phyloP scores from a whole-genome alignment of 2,113 vertebrate species.

The Lophotis ruficrista region DNA sequence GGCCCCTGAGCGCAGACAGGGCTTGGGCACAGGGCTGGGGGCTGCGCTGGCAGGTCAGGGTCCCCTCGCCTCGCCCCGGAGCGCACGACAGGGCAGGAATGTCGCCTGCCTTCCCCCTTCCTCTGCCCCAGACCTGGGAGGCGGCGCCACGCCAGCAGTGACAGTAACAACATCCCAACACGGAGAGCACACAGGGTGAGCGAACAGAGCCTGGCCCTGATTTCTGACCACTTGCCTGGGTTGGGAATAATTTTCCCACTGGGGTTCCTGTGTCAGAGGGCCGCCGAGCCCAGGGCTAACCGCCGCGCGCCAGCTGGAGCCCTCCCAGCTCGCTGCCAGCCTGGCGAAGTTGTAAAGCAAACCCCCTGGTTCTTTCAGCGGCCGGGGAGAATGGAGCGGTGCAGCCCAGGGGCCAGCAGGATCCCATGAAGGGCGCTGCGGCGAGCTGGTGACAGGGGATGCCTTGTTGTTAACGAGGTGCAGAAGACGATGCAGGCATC shows the following conservation, averaged over 20 bases:
- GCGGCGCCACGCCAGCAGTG: neutral
- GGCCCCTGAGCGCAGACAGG: neutral
- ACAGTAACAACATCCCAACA: neutral
- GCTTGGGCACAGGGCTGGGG: neutral
- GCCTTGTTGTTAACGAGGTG: conserved; percentile 2
- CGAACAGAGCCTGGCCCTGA: neutral
- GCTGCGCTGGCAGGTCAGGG: neutral
- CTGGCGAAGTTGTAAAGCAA: neutral
- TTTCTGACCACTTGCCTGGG: neutral
- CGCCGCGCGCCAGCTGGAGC: neutral
- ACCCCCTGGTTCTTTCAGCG: neutral
- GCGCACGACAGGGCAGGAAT: rapidly evolving
- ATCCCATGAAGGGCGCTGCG: neutral
- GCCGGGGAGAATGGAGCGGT: neutral
- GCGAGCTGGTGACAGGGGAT: neutral
- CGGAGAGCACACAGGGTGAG: neutral
- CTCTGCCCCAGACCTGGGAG: neutral
- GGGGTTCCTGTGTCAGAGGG: conserved; percentile 4
- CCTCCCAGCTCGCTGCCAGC: neutral
- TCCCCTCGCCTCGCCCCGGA: rapidly evolving
- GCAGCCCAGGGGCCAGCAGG: rapidly evolving
- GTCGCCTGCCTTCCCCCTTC: neutral
- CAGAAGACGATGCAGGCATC: neutral
- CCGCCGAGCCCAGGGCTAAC: neutral
- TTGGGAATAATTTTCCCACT: neutral